Conservation (phyloP, 2,797 vertebrate genomes). For the Antrozous pallidus region DNA sequence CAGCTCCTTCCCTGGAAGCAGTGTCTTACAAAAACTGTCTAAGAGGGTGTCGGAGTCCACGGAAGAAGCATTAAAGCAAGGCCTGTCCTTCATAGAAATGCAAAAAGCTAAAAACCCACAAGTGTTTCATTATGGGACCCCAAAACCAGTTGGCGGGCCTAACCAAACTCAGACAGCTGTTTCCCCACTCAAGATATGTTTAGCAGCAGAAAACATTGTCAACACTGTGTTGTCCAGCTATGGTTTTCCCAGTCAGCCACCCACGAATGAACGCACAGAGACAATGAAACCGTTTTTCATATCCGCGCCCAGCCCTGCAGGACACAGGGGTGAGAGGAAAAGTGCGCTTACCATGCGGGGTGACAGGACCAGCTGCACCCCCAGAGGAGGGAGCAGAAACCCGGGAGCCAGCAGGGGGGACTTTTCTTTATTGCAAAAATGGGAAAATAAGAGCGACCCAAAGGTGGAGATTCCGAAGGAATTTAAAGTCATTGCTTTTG, state of each 20-base stretch:
- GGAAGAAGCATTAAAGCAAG: constrained; percentile 49
- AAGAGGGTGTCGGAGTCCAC: constrained; percentile 62
- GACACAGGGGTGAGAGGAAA: background rate
- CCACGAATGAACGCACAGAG: constrained; percentile 27
- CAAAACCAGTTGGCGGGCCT: constrained; percentile 6
- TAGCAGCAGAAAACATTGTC: constrained; percentile 73
- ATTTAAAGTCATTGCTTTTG: constrained; percentile 55
- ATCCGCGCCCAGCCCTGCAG: background rate
- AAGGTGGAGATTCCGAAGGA: background rate
- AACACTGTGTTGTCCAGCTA: constrained; percentile 65
- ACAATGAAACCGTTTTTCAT: constrained; percentile 68
- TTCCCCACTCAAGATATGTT: constrained; percentile 68
- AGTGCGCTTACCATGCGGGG: background rate
- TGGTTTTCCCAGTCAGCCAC: constrained; percentile 48
- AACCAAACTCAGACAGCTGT: constrained; percentile 46
- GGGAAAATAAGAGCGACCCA: background rate
- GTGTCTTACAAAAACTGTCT: constrained; percentile 70
- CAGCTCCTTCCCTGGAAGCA: constrained; percentile 64
- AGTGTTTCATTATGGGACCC: constrained; percentile 56
- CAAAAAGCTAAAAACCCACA: constrained; percentile 57
- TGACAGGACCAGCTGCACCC: background rate
- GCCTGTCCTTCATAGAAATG: constrained; percentile 55
- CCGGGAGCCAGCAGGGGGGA: background rate
- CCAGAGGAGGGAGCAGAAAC: background rate
- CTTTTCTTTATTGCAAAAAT: constrained; percentile 59